Evolutionary conservation across 2,888 invertebrate species (phyloP), one percentile per base, ranked within the genome.

Genomic region (Allygus modestus): DNA sequence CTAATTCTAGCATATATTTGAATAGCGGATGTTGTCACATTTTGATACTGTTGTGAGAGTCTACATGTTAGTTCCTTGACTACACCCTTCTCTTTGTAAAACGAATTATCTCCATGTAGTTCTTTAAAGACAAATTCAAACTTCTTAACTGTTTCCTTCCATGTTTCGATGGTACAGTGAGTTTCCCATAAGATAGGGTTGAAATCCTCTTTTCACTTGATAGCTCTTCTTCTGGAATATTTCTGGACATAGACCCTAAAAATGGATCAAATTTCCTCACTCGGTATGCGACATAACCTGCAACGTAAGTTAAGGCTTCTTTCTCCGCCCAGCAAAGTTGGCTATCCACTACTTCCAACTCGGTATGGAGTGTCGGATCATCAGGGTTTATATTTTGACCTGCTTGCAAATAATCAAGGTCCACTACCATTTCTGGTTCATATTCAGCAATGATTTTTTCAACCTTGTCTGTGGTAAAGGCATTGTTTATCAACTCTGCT

Each of bases 241-340:
- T 20, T 73, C 20, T 73, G 15, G 73, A n/a, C 12, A 73, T 73
- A 1, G 33, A 5, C 7, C 73, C 73, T 17, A 33, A 12, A 2
- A 31, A 2, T 31, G 73, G 73, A 33, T 73, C 73, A 15, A 28
- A 15, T 15, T 73, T 20, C n/a, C 12, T 73, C 0, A 73, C 73
- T n/a, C 20, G 12, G 15, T 37, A 73, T 12, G 31, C 31, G 15
- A 73, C 37, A 73, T 73, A 73, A 2, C 31, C 73, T 33, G 73
- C 73, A 20, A 73, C n/a, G 28, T 73, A 73, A 15, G 28, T 17
- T 15, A 73, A 15, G 7, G 73, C 73, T 33, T 73, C 73, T 33
- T 73, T 31, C 11, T 73, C 73, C 11, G 73, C 73, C 31, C 73
- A 73, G 37, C 1, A 73, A 4, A 15, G n/a, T 20, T 31, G 20